Evolutionary conservation across 2,797 vertebrate genomes (phyloP).

Genomic region (Parotocinclus haroldoi): DNA sequence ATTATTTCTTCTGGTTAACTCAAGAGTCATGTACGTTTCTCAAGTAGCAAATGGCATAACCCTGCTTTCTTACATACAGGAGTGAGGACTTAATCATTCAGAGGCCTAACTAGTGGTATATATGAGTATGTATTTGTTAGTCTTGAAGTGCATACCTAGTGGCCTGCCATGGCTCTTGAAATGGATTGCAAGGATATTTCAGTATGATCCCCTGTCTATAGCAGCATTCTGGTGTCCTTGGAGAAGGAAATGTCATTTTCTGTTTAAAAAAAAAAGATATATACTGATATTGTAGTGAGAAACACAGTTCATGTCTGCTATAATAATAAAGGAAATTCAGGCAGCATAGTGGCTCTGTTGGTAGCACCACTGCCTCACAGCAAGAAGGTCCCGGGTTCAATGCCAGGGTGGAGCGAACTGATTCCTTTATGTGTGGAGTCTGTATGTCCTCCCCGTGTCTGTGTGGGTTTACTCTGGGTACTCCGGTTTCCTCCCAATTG

Average conservation of each 20-base stretch:
- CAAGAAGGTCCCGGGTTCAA: no score
- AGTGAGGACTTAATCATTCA: not conserved
- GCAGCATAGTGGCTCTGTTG: no score
- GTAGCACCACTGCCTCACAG: no score
- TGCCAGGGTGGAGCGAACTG: no score
- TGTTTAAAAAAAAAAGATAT: conserved; percentile 11
- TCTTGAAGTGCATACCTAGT: conserved; percentile 5
- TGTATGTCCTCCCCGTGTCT: no score
- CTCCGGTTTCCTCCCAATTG: no score
- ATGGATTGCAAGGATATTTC: conserved; percentile 4
- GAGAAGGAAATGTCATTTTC: not conserved
- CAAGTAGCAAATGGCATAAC: no score
- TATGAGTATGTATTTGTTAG: not conserved
- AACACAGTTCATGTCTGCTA: conserved; percentile 12
- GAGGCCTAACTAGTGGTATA: not conserved
- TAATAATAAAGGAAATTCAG: conserved; percentile 16
- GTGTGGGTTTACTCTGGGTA: no score
- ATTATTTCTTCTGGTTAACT: no score
- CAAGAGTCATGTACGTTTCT: no score
- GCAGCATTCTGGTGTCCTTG: conserved; percentile 11
- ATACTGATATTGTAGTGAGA: conserved; percentile 16
- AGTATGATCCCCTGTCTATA: conserved; percentile 11
- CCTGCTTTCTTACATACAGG: not conserved
- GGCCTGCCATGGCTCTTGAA: conserved; percentile 11
- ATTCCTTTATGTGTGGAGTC: no score